Evolutionary conservation across 2,888 invertebrate species (phyloP), one percentile per base, ranked within the genome.

Genomic region (Oscheius sp.): DNA sequence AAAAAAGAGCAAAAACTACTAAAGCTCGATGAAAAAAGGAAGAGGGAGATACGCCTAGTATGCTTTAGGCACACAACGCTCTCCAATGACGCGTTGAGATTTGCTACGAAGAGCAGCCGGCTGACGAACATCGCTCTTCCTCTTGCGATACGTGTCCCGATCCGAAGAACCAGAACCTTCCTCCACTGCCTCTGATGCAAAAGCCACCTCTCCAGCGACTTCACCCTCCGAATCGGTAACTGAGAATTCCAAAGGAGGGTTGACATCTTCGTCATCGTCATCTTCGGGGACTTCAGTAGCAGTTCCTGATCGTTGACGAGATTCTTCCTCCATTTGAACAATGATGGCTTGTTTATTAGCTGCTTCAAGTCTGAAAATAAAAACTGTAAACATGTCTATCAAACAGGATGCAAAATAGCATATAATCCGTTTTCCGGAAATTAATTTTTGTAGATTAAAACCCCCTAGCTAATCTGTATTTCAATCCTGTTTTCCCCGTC

Each of bases 331-430:
- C 44, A 59, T 59, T 28, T 30, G 12, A 24, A 59, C 41, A 17
- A 32, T 20, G 2, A 30, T 28, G 2, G 62, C 32, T 26, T 62
- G 22, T 12, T 30, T 24, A 6, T 45, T 44, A 26, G 36, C 38
- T 28, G 62, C 56, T 56, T 66, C 66, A 22, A 66, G 45, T 56
- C 66, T 66, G 56, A 66, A 66, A 66, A 30, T 5, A n/a, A n/a
- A n/a, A n/a, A n/a, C n/a, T n/a, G n/a, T n/a, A n/a, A n/a, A n/a
- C n/a, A n/a, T n/a, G n/a, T n/a, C n/a, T n/a, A n/a, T n/a, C n/a
- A n/a, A n/a, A n/a, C n/a, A n/a, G n/a, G n/a, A n/a, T n/a, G n/a
- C n/a, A n/a, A n/a, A n/a, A n/a, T n/a, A n/a, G n/a, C n/a, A n/a
- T n/a, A n/a, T n/a, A n/a, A n/a, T n/a, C n/a, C n/a, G n/a, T n/a